Evolutionary conservation across 2,888 invertebrate genomes (phyloP).

Genomic region (Malacosoma neustria): DNA sequence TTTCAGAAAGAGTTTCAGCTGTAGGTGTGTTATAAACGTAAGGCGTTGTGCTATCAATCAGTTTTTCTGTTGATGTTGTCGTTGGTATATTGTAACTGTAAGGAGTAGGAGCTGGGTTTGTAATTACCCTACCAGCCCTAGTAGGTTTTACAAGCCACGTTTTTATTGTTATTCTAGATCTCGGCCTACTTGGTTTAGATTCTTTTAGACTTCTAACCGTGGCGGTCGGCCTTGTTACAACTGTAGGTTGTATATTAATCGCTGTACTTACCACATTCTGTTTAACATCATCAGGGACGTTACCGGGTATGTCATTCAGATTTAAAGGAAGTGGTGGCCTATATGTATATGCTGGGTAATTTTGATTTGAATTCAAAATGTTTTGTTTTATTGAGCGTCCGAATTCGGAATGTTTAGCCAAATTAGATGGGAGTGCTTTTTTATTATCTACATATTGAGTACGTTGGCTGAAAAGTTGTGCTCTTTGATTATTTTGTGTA

Average conservation of each 20-base stretch:
- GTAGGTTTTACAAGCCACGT: conserved; percentile 64
- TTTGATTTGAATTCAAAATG: conserved; percentile 21
- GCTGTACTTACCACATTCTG: conserved; percentile 57
- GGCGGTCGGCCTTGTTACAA: conserved; percentile 54
- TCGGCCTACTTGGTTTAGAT: conserved; percentile 42
- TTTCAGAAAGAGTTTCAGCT: conserved; percentile 20
- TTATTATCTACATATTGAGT: conserved; percentile 29
- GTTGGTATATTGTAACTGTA: conserved; percentile 39
- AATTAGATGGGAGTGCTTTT: conserved; percentile 24
- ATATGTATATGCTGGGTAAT: conserved; percentile 34
- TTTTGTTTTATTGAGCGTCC: conserved; percentile 34
- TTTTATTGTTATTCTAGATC: conserved; percentile 57
- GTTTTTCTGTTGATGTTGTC: conserved; percentile 26
- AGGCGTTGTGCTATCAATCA: conserved; percentile 31
- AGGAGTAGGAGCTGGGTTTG: conserved; percentile 40
- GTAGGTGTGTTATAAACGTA: conserved; percentile 35
- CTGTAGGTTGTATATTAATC: conserved; percentile 34
- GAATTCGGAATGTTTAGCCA: conserved; percentile 27
- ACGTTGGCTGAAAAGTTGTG: conserved; percentile 25
- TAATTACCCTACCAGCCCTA: conserved; percentile 38
- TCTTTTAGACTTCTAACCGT: conserved; percentile 46
- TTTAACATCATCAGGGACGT: conserved; percentile 37
- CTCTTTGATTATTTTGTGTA: conserved; percentile 24
- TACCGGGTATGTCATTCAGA: conserved; percentile 26
- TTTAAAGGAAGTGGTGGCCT: conserved; percentile 28